Evolutionary conservation across 1,140 invertebrate species (phyloP), one percentile per base, ranked within the genome.

Genomic region (Heterodera schachtii): DNA sequence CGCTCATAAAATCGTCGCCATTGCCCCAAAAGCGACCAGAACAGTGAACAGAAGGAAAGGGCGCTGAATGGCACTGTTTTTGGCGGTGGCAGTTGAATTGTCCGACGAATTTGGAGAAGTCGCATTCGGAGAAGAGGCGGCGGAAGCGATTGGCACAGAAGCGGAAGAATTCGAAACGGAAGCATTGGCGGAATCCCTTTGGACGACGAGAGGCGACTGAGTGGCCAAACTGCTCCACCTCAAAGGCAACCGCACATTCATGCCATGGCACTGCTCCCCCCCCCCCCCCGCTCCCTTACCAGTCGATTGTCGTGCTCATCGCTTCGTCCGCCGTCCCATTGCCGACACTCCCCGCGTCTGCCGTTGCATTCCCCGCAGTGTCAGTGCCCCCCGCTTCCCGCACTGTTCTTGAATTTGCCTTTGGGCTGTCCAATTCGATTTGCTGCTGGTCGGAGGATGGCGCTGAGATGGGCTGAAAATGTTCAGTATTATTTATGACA

Each of bases 181-280:
- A 71, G 69, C 1, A 41, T 11, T 19, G n/a, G 31, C 69, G 69
- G 44, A 41, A 21, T 71, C 44, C 44, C 21, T 71, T 41, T 71
- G 69, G 9, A 3, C 69, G 21, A 0, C 21, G 69, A 5, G 69
- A 41, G 69, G 44, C 41, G 41, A 43, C 41, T 71, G 69, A 71
- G 41, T 71, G 69, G 13, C 69, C 41, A 71, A 16, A 46, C 69
- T 71, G 69, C 69, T 46, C 69, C 69, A 71, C 69, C 69, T 71
- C 9, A 43, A 71, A 13, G 69, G 21, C 69, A 41, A 71, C 49
- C 31, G 31, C 31, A 31, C 31, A 31, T 31, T 31, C 1, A 31
- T 31, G 31, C 31, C 31, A 31, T 31, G 31, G 31, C 31, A 31
- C 31, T 31, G 52, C 9, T 16, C 52, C 52, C 3, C 52, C 49